Percentiles rank a stretch among this genome's conserved stretches.
Evolutionary conservation across 2,888 invertebrate species (phyloP).

Genomic region (Drosophila flavopinicola): DNA sequence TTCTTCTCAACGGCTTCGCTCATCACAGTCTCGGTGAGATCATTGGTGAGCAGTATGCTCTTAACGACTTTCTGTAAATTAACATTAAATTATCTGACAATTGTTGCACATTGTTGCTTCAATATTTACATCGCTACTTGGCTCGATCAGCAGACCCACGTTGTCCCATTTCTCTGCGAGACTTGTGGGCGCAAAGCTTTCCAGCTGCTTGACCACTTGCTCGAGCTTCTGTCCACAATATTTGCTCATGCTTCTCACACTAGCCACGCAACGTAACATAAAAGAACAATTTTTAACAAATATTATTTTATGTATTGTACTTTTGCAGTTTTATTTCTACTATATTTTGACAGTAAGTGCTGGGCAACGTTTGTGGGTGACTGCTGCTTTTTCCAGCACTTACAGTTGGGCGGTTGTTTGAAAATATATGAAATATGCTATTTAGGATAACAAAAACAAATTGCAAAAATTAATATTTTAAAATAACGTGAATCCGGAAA

Average conservation of each 20-base stretch:
- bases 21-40: slow-evolving; percentile 94
- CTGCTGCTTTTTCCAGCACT: slow-evolving; percentile 20
- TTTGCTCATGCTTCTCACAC: slow-evolving; percentile 50
- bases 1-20: slow-evolving; percentile 90
- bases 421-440: not conserved
- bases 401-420: slow-evolving; percentile 23
- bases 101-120: not conserved
- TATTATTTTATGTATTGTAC: not conserved
- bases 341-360: slow-evolving; percentile 2
- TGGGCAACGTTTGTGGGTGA: slow-evolving; percentile 6
- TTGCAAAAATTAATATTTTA: not conserved
- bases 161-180: slow-evolving; percentile 97
- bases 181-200: slow-evolving; percentile 88
- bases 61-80: slow-evolving; percentile 85
- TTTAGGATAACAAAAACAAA: too few species aligned
- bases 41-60: slow-evolving; percentile 94
- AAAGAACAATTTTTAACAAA: not conserved
- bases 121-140: slow-evolving; percentile 85
- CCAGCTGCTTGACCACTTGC: slow-evolving; percentile 86
- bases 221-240: slow-evolving; percentile 51
- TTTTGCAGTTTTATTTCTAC: not conserved
- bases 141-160: slow-evolving; percentile 95
- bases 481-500: too few species aligned
- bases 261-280: slow-evolving; percentile 34
- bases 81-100: not conserved